Evolutionary conservation across 30 jellyfish, hydroid and myxozoan species (phyloP).

Genomic region (Aurelia sp.): DNA sequence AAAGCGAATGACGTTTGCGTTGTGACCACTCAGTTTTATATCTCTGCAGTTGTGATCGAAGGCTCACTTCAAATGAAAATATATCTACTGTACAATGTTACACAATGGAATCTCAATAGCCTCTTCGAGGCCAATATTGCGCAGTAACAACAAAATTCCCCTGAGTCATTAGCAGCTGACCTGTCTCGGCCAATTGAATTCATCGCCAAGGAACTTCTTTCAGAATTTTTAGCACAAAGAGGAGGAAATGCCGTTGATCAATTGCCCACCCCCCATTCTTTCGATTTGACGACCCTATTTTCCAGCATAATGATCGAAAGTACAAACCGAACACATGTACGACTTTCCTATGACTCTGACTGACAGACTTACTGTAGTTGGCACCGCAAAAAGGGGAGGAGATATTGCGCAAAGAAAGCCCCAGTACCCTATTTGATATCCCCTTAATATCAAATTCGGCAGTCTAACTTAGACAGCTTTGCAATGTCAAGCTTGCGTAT

Average conservation of each 20-base stretch:
- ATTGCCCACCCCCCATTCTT: constrained; percentile 79
- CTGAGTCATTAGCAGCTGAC: constrained; percentile 69
- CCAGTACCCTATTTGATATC: too few species aligned
- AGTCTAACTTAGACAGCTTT: too few species aligned
- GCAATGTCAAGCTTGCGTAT: too few species aligned
- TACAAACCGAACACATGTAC: neutral
- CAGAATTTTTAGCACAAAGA: constrained; percentile 44
- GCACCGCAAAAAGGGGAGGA: neutral
- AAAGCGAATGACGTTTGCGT: constrained; percentile 47
- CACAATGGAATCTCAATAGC: too few species aligned
- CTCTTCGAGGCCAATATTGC: constrained; percentile 30
- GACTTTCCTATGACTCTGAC: too few species aligned
- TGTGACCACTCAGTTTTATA: constrained; percentile 19
- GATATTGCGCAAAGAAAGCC: neutral
- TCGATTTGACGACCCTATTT: constrained; percentile 1
- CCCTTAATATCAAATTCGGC: too few species aligned
- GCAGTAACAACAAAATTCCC: constrained; percentile 53
- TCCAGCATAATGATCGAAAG: constrained; percentile 32
- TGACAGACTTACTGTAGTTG: neutral
- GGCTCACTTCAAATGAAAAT: neutral
- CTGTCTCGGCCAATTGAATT: constrained; percentile 21
- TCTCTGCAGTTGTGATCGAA: neutral
- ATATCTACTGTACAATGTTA: neutral
- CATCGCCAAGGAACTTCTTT: constrained; percentile 52
- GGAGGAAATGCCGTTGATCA: constrained; percentile 58